These are phyloP conservation scores for Tipula helvola DNA, from an alignment of 2,888 invertebrate species.

Conservation along the genomic window DNA sequence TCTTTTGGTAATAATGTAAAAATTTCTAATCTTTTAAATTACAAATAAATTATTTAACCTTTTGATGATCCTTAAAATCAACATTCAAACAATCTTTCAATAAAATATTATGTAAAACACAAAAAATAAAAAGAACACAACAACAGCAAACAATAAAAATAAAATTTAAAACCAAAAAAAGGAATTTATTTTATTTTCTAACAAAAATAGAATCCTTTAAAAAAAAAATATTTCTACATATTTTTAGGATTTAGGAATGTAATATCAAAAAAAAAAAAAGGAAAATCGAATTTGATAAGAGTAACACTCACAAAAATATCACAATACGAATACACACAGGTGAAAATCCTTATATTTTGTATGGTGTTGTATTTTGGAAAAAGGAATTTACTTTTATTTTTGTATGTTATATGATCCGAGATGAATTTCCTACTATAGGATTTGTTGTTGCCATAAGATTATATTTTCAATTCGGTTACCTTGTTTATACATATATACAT, in stretches of 20 bases:
- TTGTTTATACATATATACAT: background rate
- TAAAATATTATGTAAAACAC: background rate
- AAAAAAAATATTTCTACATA: background rate
- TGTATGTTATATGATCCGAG: background rate
- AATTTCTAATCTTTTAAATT: background rate
- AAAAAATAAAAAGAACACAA: background rate
- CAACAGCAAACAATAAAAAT: background rate
- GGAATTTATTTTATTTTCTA: background rate
- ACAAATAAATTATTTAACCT: constrained; percentile 4
- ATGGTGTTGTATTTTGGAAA: background rate
- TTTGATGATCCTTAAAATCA: background rate
- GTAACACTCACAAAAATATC: background rate
- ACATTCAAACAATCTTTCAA: background rate
- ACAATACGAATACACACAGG: background rate
- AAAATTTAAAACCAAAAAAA: background rate
- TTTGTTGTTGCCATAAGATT: background rate
- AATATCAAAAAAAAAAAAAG: background rate
- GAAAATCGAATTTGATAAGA: background rate
- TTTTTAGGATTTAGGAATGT: background rate
- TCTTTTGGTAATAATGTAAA: background rate
- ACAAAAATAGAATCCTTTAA: background rate
- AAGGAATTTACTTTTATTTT: background rate
- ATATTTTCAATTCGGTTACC: background rate
- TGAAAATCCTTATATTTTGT: background rate
- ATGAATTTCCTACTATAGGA: background rate